Conservation (phyloP, 1,140 invertebrate genomes). For the Babylonia areolata region DNA sequence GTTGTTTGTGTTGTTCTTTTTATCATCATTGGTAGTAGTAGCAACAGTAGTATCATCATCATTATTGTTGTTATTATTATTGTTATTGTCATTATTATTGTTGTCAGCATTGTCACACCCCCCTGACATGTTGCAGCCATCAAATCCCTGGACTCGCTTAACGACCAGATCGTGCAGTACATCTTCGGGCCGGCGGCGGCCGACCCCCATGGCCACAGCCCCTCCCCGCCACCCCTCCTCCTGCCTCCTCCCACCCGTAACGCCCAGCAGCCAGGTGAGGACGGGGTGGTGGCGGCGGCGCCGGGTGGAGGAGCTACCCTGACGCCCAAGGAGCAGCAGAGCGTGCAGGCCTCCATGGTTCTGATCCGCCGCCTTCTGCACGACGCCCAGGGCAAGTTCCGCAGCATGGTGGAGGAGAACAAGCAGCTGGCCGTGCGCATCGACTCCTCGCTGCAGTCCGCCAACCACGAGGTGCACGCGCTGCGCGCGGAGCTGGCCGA, state of each 20-base stretch:
- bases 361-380: constrained; percentile 76
- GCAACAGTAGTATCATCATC: too few species aligned
- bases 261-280: not conserved
- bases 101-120: too few species aligned
- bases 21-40: too few species aligned
- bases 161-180: constrained; percentile 77
- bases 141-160: constrained; percentile 76
- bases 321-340: constrained; percentile 64
- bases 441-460: constrained; percentile 81
- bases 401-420: constrained; percentile 85
- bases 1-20: too few species aligned
- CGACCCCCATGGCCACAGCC: constrained; percentile 43
- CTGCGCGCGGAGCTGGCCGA: constrained; percentile 79
- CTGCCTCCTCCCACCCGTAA: not conserved
- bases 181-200: constrained; percentile 62
- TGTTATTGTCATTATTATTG: too few species aligned
- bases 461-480: constrained; percentile 79
- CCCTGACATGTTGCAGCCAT: constrained; percentile 75
- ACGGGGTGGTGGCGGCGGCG: not conserved
- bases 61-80: too few species aligned
- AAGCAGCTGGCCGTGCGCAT: constrained; percentile 81
- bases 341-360: constrained; percentile 74
- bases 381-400: constrained; percentile 81
- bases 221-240: not conserved
- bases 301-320: not conserved